Percentiles rank a stretch among this genome's conserved stretches.
These are phyloP conservation scores for Sebastes trivittatus DNA, from an alignment of 2,797 vertebrate genomes.

Conservation along the genomic window DNA sequence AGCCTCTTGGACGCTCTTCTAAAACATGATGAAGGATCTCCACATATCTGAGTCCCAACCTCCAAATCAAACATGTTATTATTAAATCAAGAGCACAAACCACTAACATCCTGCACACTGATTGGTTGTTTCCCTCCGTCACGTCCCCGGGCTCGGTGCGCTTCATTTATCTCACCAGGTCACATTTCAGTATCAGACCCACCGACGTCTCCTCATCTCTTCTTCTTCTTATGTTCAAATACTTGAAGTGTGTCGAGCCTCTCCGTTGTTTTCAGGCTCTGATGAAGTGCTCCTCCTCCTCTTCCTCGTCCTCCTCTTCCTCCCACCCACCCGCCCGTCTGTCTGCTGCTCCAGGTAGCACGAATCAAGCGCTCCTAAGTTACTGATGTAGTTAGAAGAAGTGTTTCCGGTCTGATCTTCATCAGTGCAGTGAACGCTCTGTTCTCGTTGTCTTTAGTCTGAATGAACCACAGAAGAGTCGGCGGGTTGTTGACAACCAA, in stretches of 20 bases:
- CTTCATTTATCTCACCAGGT: neutral
- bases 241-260: slow-evolving; percentile 28
- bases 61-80: neutral
- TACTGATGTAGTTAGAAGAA: neutral
- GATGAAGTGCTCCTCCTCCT: neutral
- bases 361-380: slow-evolving; percentile 6
- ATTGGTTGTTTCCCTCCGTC: neutral
- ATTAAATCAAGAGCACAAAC: neutral
- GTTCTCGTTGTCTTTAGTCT: neutral
- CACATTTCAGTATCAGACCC: neutral
- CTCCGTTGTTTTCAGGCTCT: neutral
- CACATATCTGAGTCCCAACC: neutral
- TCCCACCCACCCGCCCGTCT: neutral
- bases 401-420: neutral
- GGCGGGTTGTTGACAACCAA: neutral
- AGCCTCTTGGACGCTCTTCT: no score
- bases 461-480: neutral
- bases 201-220: neutral
- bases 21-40: neutral
- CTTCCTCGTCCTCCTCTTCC: neutral
- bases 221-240: slow-evolving; percentile 14
- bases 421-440: neutral
- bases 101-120: neutral
- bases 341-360: neutral
- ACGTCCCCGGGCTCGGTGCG: neutral